Base-by-base conservation (phyloP, 2,113 vertebrate species). In the Pheucticus melanocephalus region DNA sequence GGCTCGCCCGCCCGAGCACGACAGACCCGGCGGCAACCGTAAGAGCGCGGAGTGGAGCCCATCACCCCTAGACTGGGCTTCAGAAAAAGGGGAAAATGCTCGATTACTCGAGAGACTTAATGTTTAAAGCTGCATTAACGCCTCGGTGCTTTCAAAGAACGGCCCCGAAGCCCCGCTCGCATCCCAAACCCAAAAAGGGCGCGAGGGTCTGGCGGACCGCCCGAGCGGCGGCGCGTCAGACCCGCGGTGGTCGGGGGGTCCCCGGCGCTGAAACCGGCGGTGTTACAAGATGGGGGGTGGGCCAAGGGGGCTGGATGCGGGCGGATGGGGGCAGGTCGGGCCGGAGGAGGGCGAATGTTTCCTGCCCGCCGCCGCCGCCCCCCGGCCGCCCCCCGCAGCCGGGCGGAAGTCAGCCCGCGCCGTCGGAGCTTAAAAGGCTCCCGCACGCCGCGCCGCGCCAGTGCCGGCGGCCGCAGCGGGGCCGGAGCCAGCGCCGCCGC, bases 401-500 rank as follows among this genome's bases (percentile, higher is more conserved):
- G 95, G 96, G 98, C 98, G 98, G 98, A 98, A 99, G 98, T 98
- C 96, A 97, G 97, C 98, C 97, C 97, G 97, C 98, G 98, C 97
- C 97, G 94, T 97, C 98, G 98, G 98, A 97, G 98, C 98, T 97
- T 95, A 98, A 98, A 98, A 98, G 97, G 96, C 98, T 98, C 98
- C 97, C 95, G 98, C 98, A 97, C 98, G 97, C 96, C 91, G 96
- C 97, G 98, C 97, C 95, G 88, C 97, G 81, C 79, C 78, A 97
- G 97, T 94, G 84, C 92, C 92, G 90, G 96, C 95, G 94, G 79
- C 80, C 88, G 7, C 83, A 82, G 85, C 66, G 60, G 86, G 86
- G 90, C 95, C 84, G 88, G 92, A 94, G 82, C 82, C 70, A 80
- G 66, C 97, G 95, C 93, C 92, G 71, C 78, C 45, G 86, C 91